Evolutionary conservation across 2,888 invertebrate genomes (phyloP), one percentile per base, ranked within the genome.

Genomic region (Erebia palarica): DNA sequence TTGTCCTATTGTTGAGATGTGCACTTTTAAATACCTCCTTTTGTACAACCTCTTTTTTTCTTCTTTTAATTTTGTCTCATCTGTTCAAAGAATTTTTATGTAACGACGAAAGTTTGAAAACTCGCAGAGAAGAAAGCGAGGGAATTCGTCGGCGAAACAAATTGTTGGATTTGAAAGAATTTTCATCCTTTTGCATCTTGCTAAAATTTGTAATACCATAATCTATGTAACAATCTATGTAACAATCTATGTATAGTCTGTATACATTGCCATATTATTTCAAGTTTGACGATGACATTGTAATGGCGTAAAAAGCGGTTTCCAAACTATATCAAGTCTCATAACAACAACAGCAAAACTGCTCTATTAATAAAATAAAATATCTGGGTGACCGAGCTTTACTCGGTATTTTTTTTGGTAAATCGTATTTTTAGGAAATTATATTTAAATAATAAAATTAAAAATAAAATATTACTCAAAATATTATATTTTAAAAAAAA

Each of bases 1-100:
- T 75, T 77, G 72, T 79, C 72, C 78, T 77, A 80, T 80, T 78
- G 78, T 79, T 70, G 74, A 21, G 65, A 18, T 74, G 72, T 69
- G 68, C 59, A 71, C 57, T 70, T 59, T 69, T 71, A 71, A 69
- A 66, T 55, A 73, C 65, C 47, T 63, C 36, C 53, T 66, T 66
- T 47, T 68, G 63, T 58, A 16, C 21, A 49, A 51, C 44, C 36
- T 68, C 65, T 70, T 67, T 55, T 49, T 51, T 51, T n/a, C 51
- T 47, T 60, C 18, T 67, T 67, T 58, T 44, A 67, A 49, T 59
- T 67, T 67, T 49, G 58, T 67, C 59, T 49, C 49, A 49, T 59
- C 49, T 49, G 16, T 49, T 21, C 49, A 16, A 59, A 67, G 14
- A 67, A 66, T 21, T 63, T 63, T 63, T 63, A 14, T 47, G 63